Conservation (phyloP, 2,888 invertebrate species). For the Cryptosula pallasiana region DNA sequence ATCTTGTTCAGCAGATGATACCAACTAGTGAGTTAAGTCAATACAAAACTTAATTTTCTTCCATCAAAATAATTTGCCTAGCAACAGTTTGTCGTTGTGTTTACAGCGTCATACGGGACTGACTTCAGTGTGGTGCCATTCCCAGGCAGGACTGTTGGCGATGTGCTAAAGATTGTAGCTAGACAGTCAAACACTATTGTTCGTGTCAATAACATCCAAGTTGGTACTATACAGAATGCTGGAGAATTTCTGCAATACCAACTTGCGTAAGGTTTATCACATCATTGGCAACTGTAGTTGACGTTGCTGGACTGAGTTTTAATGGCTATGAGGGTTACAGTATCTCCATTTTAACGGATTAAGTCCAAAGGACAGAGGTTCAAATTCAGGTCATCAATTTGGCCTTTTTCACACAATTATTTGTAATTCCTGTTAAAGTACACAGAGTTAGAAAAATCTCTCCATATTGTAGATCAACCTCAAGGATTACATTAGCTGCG, state of each 20-base stretch:
- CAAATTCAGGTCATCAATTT: no score
- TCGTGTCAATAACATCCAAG: neutral
- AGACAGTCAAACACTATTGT: neutral
- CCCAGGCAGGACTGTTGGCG: conserved; percentile 6
- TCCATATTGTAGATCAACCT: neutral
- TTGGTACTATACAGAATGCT: neutral
- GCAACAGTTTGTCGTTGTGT: no score
- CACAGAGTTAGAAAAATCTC: no score
- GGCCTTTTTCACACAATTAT: no score
- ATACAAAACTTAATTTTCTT: no score
- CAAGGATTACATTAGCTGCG: neutral
- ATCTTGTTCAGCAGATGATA: conserved; percentile 19
- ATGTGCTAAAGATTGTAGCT: conserved; percentile 11
- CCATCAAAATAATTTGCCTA: no score
- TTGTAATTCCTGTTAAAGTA: no score
- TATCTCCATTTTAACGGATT: no score
- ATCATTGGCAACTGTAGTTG: no score
- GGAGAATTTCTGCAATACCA: neutral
- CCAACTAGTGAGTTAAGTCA: conserved; percentile 8
- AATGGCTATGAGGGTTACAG: no score
- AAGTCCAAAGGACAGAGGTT: no score
- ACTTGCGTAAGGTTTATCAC: neutral
- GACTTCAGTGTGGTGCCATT: neutral
- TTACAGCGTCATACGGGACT: neutral
- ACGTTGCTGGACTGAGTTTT: no score